Evolutionary conservation across 2,113 vertebrate species (phyloP), one percentile per base, ranked within the genome.

Genomic region (Dipodomys stephensi): DNA sequence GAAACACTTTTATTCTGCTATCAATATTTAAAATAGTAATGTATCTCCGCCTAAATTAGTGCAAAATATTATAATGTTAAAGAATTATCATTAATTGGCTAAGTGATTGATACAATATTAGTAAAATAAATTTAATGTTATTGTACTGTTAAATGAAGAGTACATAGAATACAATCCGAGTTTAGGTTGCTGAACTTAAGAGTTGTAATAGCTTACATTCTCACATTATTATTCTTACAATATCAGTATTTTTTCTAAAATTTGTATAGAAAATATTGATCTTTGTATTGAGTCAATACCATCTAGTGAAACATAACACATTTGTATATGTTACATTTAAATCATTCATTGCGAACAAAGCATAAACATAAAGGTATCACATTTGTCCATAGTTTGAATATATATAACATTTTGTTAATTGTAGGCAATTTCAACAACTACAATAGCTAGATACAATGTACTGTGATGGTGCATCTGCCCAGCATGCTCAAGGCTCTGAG

Each of bases 71-170:
- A 68, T 57, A 7, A 83, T 62, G 30, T n/a, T 68, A 87, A 67
- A 19, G 83, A 20, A 49, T 53, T 83, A 60, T 53, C 74, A 57
- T 18, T 57, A 68, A 74, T 2, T 81, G 78, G 9, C 16, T 72
- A 25, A 88, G 1, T 0, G 0, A 64, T 80, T 88, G 2, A 57
- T 57, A 57, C 16, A 4, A 57, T 57, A 57, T 57, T 57, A 96
- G 9, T 8, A 88, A 96, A 94, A 68, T 13, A 92, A 94, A 92
- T 22, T 91, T 35, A 0, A 46, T 65, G 91, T 23, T 6, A 64
- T 73, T 87, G 87, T 79, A 35, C 60, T 60, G 28, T 32, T 0
- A 91, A 57, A 84, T 30, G 65, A 76, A 28, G 69, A 77, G 16
- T 7, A 90, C 53, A 57, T 57, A 7, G 80, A 81, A 39, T 53